phyloP scores from a whole-genome alignment of 1,140 invertebrate genomes.

The Drosophila dunni region DNA sequence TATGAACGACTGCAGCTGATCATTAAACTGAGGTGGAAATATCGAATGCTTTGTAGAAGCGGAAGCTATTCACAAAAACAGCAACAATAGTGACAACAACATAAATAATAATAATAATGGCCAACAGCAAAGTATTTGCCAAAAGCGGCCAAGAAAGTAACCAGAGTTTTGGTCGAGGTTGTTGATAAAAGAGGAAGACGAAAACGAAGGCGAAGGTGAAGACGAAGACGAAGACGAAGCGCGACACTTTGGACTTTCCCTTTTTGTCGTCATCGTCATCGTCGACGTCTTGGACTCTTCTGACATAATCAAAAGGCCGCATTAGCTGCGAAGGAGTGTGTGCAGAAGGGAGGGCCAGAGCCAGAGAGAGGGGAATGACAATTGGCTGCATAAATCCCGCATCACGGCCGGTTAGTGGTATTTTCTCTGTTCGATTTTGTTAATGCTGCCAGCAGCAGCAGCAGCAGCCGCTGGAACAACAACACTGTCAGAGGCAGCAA shows the following conservation, averaged over 20 bases:
- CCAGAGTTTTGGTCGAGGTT: constrained; percentile 11
- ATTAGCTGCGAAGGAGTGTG: constrained; percentile 23
- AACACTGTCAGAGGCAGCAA: constrained; percentile 13
- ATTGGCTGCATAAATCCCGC: constrained; percentile 67
- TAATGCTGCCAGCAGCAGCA: constrained; percentile 1
- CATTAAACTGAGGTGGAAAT: not conserved
- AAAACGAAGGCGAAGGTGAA: constrained; percentile 22
- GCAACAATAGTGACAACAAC: constrained; percentile 17
- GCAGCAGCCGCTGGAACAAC: not conserved
- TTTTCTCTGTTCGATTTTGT: constrained; percentile 57
- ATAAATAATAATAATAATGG: constrained; percentile 27
- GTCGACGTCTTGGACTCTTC: constrained; percentile 27
- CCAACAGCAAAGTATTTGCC: constrained; percentile 40
- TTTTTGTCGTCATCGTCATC: constrained; percentile 64
- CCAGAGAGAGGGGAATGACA: constrained; percentile 6
- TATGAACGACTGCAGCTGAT: not conserved
- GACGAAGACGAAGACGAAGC: constrained; percentile 9
- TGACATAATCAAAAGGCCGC: constrained; percentile 68
- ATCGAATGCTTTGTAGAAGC: constrained; percentile 23
- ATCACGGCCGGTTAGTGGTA: constrained; percentile 37
- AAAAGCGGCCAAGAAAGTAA: constrained; percentile 63
- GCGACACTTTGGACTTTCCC: constrained; percentile 75
- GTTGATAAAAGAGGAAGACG: not conserved
- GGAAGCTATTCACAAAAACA: constrained; percentile 44
- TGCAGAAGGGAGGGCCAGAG: constrained; percentile 2